These are phyloP conservation scores for Caenorhabditis doughertyi DNA, from an alignment of 2,888 invertebrate species.

Conservation along the genomic window DNA sequence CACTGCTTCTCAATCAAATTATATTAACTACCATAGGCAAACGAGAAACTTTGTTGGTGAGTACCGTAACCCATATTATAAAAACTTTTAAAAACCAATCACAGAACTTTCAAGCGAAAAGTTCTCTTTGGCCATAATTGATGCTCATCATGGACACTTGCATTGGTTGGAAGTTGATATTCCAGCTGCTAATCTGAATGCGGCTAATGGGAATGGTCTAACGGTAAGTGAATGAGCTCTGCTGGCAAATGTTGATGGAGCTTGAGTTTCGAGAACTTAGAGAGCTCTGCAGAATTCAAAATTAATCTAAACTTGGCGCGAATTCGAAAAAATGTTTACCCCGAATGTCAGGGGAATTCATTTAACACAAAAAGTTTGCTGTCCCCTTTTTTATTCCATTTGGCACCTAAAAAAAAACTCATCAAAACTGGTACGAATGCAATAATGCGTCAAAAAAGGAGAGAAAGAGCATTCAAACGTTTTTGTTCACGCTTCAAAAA, in stretches of 20 bases:
- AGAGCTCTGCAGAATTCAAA: no score
- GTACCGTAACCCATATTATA: not conserved
- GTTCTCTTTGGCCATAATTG: slow-evolving; percentile 77
- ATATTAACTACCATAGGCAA: slow-evolving; percentile 78
- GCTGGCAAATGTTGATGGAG: no score
- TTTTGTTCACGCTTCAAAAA: slow-evolving; percentile 51
- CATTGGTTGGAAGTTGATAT: slow-evolving; percentile 80
- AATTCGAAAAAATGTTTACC: not conserved
- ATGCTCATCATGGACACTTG: slow-evolving; percentile 73
- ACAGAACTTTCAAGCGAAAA: slow-evolving; percentile 77
- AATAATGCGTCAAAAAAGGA: slow-evolving; percentile 49
- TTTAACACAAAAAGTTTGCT: no score
- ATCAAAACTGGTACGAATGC: slow-evolving; percentile 65
- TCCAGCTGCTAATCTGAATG: slow-evolving; percentile 73
- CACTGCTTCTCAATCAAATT: slow-evolving; percentile 52
- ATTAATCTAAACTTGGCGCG: no score
- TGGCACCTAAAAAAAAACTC: slow-evolving; percentile 52
- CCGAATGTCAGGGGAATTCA: no score
- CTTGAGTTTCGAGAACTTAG: no score
- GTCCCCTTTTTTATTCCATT: not conserved
- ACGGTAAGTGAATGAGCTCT: slow-evolving; percentile 57
- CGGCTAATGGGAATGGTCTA: slow-evolving; percentile 69
- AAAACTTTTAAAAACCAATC: slow-evolving; percentile 1
- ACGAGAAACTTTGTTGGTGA: slow-evolving; percentile 78
- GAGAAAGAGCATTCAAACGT: not conserved